Conservation (phyloP, 2,797 vertebrate genomes). For the Crypturellus tataupa region DNA sequence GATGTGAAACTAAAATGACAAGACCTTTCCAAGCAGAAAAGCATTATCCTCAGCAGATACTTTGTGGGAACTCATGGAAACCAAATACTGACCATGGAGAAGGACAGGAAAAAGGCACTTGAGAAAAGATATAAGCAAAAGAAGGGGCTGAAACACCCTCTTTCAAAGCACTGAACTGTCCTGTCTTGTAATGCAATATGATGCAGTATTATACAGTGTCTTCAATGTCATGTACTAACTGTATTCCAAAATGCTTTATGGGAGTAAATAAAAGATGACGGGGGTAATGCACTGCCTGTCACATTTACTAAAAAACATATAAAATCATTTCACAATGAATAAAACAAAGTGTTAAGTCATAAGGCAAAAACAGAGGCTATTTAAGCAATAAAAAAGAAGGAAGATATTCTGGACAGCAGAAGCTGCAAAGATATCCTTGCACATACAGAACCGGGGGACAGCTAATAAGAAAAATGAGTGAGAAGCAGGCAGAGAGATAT, state of each 20-base stretch:
- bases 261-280: constrained; percentile 29
- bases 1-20: background rate
- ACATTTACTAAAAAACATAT: constrained; percentile 35
- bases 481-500: constrained; percentile 20
- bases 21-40: background rate
- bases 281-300: constrained; percentile 15
- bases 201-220: background rate
- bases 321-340: constrained; percentile 37
- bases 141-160: background rate
- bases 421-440: background rate
- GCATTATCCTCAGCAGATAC: background rate
- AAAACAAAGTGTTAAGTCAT: constrained; percentile 37
- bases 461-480: constrained; percentile 11
- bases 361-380: background rate
- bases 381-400: background rate
- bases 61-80: background rate
- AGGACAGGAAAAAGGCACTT: background rate
- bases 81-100: background rate
- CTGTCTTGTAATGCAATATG: background rate
- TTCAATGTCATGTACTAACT: background rate
- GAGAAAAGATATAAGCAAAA: background rate
- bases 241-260: constrained; percentile 20
- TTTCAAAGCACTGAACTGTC: background rate
- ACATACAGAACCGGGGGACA: background rate
- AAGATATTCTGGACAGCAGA: background rate